Conservation (phyloP, 1,140 invertebrate species). For the Drosophila navojoa region DNA sequence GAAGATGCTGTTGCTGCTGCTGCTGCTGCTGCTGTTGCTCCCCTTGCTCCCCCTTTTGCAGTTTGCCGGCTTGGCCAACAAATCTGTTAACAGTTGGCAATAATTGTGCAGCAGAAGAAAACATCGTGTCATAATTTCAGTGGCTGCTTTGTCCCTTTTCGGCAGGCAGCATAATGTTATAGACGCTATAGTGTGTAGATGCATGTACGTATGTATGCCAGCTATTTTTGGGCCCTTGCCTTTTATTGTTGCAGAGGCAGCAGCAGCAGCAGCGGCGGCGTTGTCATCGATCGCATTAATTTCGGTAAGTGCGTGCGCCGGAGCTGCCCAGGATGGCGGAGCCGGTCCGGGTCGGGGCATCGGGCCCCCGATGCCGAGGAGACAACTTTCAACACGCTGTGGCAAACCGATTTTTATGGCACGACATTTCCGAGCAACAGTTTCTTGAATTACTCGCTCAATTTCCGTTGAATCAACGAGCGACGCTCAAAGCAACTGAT, state of each 20-base stretch:
- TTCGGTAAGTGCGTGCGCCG: constrained; percentile 66
- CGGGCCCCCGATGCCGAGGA: constrained; percentile 26
- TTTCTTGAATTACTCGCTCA: constrained; percentile 80
- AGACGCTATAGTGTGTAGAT: not conserved
- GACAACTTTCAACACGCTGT: constrained; percentile 63
- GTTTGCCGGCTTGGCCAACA: constrained; percentile 51
- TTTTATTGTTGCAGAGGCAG: constrained; percentile 63
- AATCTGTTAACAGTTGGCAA: constrained; percentile 83
- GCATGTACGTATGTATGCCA: not conserved
- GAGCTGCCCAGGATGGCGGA: not conserved
- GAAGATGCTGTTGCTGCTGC: constrained; percentile 7
- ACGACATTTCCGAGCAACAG: constrained; percentile 68
- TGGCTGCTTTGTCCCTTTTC: constrained; percentile 65
- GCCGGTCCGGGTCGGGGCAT: too few species aligned
- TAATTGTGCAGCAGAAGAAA: constrained; percentile 72
- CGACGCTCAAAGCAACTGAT: not conserved
- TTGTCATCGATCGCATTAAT: constrained; percentile 83
- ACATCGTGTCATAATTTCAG: constrained; percentile 72
- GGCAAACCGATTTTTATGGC: constrained; percentile 68
- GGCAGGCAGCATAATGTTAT: constrained; percentile 49
- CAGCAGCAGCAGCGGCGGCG: constrained; percentile 6
- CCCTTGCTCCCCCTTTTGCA: constrained; percentile 5
- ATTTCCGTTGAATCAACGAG: constrained; percentile 77
- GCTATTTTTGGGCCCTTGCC: constrained; percentile 67
- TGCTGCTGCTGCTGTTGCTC: not conserved